Conservation (phyloP, 2,888 invertebrate species). For the Oasisia sp. region DNA sequence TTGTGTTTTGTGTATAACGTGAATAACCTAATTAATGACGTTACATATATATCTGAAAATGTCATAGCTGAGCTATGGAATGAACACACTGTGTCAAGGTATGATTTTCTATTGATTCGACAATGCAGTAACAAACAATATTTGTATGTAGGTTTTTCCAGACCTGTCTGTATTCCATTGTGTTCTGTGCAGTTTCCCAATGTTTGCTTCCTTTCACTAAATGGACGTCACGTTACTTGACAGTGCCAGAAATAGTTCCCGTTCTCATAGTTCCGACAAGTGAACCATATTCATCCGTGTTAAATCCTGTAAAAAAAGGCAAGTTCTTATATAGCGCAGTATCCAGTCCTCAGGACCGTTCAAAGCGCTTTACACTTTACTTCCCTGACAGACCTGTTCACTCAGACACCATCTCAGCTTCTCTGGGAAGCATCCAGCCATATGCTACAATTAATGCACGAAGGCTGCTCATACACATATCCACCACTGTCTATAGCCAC, state of each 20-base stretch:
- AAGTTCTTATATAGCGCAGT: too few relatives aligned
- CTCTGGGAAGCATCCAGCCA: too few relatives aligned
- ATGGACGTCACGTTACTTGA: not conserved
- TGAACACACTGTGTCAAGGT: not conserved
- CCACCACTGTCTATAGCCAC: too few relatives aligned
- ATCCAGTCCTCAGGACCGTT: too few relatives aligned
- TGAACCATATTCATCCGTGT: not conserved
- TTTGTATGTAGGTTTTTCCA: not conserved
- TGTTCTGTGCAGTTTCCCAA: not conserved
- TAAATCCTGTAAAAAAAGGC: too few relatives aligned
- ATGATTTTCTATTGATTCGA: not conserved
- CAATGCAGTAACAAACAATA: not conserved
- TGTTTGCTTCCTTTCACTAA: not conserved
- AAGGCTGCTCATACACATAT: too few relatives aligned
- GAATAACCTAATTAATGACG: not conserved
- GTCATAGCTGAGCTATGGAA: not conserved
- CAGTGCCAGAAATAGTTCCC: not conserved
- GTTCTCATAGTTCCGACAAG: not conserved
- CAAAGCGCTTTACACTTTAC: too few relatives aligned
- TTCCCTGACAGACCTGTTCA: too few relatives aligned
- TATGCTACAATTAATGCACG: too few relatives aligned
- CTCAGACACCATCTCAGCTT: too few relatives aligned
- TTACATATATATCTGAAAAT: not conserved
- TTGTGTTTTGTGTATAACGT: not conserved
- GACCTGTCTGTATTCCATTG: not conserved